Evolutionary conservation across 1,140 invertebrate species (phyloP).

Genomic region (Dreissena rostriformis): DNA sequence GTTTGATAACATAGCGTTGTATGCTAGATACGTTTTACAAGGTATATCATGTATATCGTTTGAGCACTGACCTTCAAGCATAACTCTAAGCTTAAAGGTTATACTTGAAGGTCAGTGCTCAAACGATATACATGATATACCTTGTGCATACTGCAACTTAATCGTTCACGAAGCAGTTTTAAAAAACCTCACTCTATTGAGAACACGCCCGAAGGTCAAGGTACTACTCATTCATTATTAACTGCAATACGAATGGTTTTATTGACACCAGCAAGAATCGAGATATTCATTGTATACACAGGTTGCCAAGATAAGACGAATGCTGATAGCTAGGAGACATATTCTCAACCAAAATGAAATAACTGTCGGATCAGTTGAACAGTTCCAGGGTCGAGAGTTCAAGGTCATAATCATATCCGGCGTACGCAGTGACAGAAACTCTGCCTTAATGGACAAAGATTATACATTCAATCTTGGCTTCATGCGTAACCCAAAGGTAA

Average conservation of each 20-base stretch:
- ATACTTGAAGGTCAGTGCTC: no score
- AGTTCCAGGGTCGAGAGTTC: constrained; percentile 96
- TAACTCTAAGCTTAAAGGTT: no score
- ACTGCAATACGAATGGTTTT: no score
- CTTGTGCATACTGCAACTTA: no score
- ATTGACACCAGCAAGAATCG: not conserved
- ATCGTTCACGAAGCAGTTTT: no score
- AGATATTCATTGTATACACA: not conserved
- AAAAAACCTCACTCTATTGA: no score
- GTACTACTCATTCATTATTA: not conserved
- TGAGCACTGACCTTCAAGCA: no score
- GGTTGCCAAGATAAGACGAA: constrained; percentile 84
- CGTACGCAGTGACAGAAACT: constrained; percentile 82
- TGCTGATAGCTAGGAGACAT: constrained; percentile 86
- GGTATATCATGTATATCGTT: no score
- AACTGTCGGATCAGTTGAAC: constrained; percentile 94
- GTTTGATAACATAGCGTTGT: no score
- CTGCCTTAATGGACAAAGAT: constrained; percentile 74
- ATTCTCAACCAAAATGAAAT: constrained; percentile 75
- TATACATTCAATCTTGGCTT: constrained; percentile 59
- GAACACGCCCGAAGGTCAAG: no score
- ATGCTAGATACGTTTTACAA: no score
- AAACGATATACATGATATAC: no score
- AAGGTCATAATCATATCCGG: constrained; percentile 92
- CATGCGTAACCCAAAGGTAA: constrained; percentile 67